Evolutionary conservation across 2,113 vertebrate genomes (phyloP).

Genomic region (Cervus canadensis): DNA sequence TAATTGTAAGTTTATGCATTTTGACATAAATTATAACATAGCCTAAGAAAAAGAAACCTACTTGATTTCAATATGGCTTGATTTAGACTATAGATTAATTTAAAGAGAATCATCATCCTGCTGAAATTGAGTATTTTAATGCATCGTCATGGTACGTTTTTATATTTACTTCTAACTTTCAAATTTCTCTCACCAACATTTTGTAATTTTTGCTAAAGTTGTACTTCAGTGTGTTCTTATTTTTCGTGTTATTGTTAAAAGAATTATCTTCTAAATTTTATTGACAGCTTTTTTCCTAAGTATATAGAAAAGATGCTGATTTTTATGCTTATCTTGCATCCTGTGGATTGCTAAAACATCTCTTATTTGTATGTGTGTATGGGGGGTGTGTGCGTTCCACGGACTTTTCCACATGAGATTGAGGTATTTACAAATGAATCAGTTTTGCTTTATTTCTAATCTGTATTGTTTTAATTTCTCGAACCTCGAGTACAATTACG

Average conservation of each 20-base stretch:
- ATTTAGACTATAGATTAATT: not conserved
- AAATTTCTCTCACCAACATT: not conserved
- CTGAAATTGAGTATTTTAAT: not conserved
- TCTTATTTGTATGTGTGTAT: not conserved
- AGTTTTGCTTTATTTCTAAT: not conserved
- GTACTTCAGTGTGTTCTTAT: not conserved
- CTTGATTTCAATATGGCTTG: not conserved
- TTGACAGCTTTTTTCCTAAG: not conserved
- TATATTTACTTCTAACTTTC: not conserved
- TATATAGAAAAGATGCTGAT: not conserved
- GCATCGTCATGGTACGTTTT: not conserved
- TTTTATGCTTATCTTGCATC: not conserved
- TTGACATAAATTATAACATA: not conserved
- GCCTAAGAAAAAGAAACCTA: not conserved
- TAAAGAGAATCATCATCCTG: not conserved
- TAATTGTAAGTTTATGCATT: not conserved
- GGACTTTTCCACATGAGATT: not conserved
- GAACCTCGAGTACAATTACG: not conserved
- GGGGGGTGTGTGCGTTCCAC: rapidly evolving
- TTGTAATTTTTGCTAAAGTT: not conserved
- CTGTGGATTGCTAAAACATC: not conserved
- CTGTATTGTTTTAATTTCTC: not conserved
- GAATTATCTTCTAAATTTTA: not conserved
- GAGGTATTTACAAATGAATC: not conserved
- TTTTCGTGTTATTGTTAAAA: not conserved